Percentiles rank a stretch among this genome's conserved stretches.
Conservation (phyloP, 1,140 invertebrate species). For the Diorhabda carinulata region DNA sequence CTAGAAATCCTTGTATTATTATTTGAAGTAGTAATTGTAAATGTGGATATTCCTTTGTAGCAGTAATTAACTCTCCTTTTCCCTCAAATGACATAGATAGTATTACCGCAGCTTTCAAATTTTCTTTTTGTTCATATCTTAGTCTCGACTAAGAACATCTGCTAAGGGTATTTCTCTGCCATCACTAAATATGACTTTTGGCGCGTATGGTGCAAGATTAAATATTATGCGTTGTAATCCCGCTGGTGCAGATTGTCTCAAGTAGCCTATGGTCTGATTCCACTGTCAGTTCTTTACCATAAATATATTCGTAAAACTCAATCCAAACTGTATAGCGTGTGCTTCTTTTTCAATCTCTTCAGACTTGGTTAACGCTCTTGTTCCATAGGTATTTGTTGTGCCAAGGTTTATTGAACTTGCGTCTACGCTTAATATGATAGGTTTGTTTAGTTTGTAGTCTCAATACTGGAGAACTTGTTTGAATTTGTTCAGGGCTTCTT, state of each 20-base stretch:
- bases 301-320: slow-evolving; percentile 38
- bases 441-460: slow-evolving; percentile 1
- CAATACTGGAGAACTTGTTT: no score
- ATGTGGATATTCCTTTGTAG: no score
- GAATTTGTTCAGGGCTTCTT: no score
- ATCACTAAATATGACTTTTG: slow-evolving; percentile 39
- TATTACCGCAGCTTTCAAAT: no score
- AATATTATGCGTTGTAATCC: no score
- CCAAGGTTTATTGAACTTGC: slow-evolving; percentile 29
- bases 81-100: no score
- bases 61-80: no score
- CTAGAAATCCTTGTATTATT: no score
- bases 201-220: slow-evolving; percentile 39
- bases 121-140: no score
- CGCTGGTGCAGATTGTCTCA: slow-evolving; percentile 42
- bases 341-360: slow-evolving; percentile 45
- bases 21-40: no score
- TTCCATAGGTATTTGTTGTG: slow-evolving; percentile 37
- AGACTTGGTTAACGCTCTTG: slow-evolving; percentile 39
- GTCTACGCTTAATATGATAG: slow-evolving; percentile 7
- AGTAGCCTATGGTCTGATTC: slow-evolving; percentile 37
- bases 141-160: no score
- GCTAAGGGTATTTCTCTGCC: slow-evolving; percentile 31
- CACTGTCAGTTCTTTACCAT: slow-evolving; percentile 40
- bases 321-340: slow-evolving; percentile 39